Percentiles rank a stretch among this genome's conserved stretches.
Evolutionary conservation across 2,797 vertebrate genomes (phyloP).

Genomic region (Acropternis orthonyx): DNA sequence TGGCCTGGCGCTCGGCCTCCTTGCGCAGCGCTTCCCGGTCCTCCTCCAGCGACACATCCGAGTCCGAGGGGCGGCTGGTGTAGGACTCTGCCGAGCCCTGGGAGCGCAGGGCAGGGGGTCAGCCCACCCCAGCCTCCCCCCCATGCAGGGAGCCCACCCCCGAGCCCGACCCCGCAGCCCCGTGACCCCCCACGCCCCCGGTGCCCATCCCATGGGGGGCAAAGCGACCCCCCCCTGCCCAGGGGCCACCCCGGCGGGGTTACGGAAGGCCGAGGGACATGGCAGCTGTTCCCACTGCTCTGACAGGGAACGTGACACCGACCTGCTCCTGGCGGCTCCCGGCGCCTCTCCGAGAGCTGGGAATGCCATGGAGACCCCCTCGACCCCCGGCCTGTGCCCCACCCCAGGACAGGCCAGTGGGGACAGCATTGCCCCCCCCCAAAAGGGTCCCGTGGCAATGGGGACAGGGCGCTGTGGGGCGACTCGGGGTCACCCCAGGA

Average conservation of each 20-base stretch:
- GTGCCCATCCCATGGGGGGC: not conserved
- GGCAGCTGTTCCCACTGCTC: slow-evolving; percentile 68
- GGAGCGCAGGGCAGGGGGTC: not conserved
- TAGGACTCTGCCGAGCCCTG: slow-evolving; percentile 98
- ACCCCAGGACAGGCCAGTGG: fast-evolving
- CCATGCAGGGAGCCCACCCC: not conserved
- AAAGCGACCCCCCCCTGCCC: not conserved
- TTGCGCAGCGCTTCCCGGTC: slow-evolving; percentile 93
- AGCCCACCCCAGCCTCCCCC: fast-evolving
- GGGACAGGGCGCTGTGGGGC: not conserved
- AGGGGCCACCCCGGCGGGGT: not conserved
- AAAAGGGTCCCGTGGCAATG: fast-evolving
- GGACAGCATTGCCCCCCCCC: not conserved
- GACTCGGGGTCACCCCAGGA: not conserved
- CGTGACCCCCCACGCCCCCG: fast-evolving
- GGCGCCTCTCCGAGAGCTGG: not conserved
- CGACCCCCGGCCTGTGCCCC: not conserved
- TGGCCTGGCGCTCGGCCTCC: slow-evolving; percentile 94
- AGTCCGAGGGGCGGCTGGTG: slow-evolving; percentile 95
- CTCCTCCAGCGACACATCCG: slow-evolving; percentile 95
- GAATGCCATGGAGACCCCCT: not conserved
- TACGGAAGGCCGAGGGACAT: not conserved
- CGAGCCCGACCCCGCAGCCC: not conserved
- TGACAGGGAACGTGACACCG: slow-evolving; percentile 24
- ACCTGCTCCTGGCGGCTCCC: not conserved